phyloP scores from a whole-genome alignment of 2,888 invertebrate genomes.

The Agonum fuliginosum region DNA sequence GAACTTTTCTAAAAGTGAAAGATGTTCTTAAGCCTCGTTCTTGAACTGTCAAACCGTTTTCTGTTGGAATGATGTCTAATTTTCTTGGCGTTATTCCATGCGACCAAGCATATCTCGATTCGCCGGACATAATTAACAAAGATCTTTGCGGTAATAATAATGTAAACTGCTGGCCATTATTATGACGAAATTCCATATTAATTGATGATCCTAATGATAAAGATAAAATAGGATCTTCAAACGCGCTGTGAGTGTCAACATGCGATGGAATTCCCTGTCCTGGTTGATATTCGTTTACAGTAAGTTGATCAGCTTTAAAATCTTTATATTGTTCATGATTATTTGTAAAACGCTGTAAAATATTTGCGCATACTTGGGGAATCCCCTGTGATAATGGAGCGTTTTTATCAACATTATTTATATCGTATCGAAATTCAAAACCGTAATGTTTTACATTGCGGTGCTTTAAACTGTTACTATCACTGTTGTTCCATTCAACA shows the following conservation, averaged over 20 bases:
- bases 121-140: conserved; percentile 86
- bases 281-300: conserved; percentile 88
- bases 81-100: conserved; percentile 92
- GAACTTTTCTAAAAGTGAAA: conserved; percentile 87
- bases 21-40: conserved; percentile 82
- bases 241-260: conserved; percentile 96
- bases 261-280: conserved; percentile 97
- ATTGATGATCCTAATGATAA: conserved; percentile 88
- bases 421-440: conserved; percentile 91
- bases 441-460: conserved; percentile 93
- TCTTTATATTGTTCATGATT: conserved; percentile 70
- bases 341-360: conserved; percentile 77
- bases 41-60: conserved; percentile 75
- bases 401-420: conserved; percentile 87
- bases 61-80: conserved; percentile 81
- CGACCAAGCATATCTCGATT: conserved; percentile 87
- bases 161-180: conserved; percentile 76
- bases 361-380: conserved; percentile 80
- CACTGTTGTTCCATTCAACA: conserved; percentile 74
- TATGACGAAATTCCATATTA: conserved; percentile 91
- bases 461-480: conserved; percentile 79
- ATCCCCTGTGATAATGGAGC: conserved; percentile 81
- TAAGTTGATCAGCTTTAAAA: conserved; percentile 85
- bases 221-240: conserved; percentile 90
- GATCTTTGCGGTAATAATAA: conserved; percentile 83